These are phyloP conservation scores for Oncorhynchus masou DNA, from an alignment of 2,113 vertebrate species.

Conservation along the genomic window DNA sequence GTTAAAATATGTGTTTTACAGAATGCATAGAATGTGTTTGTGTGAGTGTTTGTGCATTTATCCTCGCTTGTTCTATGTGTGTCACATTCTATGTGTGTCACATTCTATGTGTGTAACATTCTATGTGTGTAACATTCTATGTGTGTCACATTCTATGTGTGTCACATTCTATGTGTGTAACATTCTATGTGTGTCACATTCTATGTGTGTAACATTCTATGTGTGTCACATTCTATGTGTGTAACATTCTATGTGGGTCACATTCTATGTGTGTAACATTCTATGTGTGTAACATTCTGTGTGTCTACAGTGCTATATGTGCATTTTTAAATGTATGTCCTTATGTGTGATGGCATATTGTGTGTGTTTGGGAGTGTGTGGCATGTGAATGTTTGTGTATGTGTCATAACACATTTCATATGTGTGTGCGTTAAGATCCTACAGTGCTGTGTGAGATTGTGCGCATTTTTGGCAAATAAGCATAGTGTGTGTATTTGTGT, in stretches of 20 bases:
- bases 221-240: background rate
- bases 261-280: background rate
- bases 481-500: background rate
- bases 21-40: background rate
- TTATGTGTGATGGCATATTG: too few species aligned
- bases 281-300: background rate
- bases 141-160: too few species aligned
- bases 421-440: constrained; percentile 24
- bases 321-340: background rate
- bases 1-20: too few species aligned
- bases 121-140: background rate
- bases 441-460: too few species aligned
- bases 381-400: constrained; percentile 1
- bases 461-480: background rate
- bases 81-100: background rate
- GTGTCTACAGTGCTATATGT: background rate
- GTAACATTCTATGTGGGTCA: background rate
- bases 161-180: background rate
- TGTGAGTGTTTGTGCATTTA: background rate
- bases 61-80: background rate
- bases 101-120: background rate
- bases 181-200: background rate
- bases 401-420: background rate
- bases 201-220: background rate
- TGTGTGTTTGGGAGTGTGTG: constrained; percentile 8